A percentile compares a stretch with the other conserved stretches of the same genome.
phyloP scores from a whole-genome alignment of 2,888 invertebrate species.

The Uloborus plumipes region DNA sequence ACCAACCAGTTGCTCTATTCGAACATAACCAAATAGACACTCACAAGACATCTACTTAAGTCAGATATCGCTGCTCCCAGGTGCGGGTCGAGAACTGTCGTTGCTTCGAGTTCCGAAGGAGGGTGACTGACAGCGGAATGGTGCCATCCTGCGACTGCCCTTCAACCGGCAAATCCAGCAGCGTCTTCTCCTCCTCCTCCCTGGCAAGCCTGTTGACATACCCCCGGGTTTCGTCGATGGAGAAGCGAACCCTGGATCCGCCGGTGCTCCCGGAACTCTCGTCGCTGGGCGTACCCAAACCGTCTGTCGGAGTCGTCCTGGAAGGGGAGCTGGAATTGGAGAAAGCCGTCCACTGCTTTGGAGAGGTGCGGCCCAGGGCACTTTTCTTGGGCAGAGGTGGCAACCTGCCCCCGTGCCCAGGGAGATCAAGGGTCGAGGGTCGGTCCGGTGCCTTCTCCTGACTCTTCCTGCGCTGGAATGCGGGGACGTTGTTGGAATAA shows the following conservation, averaged over 20 bases:
- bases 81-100: constrained; percentile 32
- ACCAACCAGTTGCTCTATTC: too few species aligned
- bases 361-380: constrained; percentile 54
- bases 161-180: constrained; percentile 77
- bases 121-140: constrained; percentile 74
- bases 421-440: constrained; percentile 53
- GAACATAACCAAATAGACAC: constrained; percentile 43
- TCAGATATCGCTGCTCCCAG: constrained; percentile 47
- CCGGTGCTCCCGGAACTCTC: constrained; percentile 73
- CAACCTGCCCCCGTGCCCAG: constrained; percentile 67
- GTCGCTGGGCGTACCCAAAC: constrained; percentile 74
- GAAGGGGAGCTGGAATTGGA: constrained; percentile 71
- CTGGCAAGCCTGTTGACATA: constrained; percentile 46
- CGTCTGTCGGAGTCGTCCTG: constrained; percentile 74
- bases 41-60: constrained; percentile 18
- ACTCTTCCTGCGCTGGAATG: constrained; percentile 44
- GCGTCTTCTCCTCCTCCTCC: constrained; percentile 70
- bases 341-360: constrained; percentile 59
- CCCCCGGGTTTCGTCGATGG: constrained; percentile 70
- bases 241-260: constrained; percentile 72
- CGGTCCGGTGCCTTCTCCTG: constrained; percentile 40
- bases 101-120: constrained; percentile 37
- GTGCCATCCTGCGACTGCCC: constrained; percentile 75
- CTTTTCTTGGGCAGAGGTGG: constrained; percentile 59
- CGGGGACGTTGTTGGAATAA: constrained; percentile 44